These are phyloP conservation scores for Mythimna loreyi DNA, from an alignment of 2,888 invertebrate genomes.

Conservation along the genomic window DNA sequence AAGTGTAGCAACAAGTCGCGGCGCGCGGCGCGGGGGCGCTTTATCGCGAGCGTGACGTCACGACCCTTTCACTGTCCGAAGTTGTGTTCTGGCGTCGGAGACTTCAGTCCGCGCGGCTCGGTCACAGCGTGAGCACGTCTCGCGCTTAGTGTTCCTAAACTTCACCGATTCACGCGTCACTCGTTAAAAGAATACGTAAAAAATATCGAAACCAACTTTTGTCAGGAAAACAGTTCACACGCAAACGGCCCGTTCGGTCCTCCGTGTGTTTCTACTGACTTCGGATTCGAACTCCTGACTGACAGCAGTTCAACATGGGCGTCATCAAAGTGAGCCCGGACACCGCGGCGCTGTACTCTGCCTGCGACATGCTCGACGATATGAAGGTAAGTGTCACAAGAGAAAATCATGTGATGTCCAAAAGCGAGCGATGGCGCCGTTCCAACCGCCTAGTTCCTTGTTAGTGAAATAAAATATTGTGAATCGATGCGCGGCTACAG, in stretches of 20 bases:
- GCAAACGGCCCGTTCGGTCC: slow-evolving; percentile 82
- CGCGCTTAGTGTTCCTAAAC: slow-evolving; percentile 84
- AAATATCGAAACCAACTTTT: slow-evolving; percentile 71
- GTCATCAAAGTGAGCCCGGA: slow-evolving; percentile 88
- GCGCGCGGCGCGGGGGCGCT: slow-evolving; percentile 75
- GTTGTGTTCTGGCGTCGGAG: slow-evolving; percentile 68
- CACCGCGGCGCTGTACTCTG: slow-evolving; percentile 85
- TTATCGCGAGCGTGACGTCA: slow-evolving; percentile 92
- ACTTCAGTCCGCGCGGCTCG: slow-evolving; percentile 89
- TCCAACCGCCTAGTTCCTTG: slow-evolving; percentile 75
- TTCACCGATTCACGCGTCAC: slow-evolving; percentile 80
- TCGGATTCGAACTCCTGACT: slow-evolving; percentile 42
- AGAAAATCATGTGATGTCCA: slow-evolving; percentile 74
- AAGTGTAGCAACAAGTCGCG: slow-evolving; percentile 87
- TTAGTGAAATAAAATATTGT: slow-evolving; percentile 73
- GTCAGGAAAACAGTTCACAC: slow-evolving; percentile 74
- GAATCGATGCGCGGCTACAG: slow-evolving; percentile 76
- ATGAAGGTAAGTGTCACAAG: slow-evolving; percentile 83
- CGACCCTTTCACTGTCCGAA: slow-evolving; percentile 88
- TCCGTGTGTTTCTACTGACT: slow-evolving; percentile 75
- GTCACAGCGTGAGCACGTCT: slow-evolving; percentile 87
- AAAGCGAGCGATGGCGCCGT: slow-evolving; percentile 67
- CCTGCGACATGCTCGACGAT: slow-evolving; percentile 88
- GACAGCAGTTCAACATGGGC: slow-evolving; percentile 77
- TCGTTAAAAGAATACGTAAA: slow-evolving; percentile 69